phyloP scores from a whole-genome alignment of 2,113 vertebrate genomes.

The Atherinomorus stipes region DNA sequence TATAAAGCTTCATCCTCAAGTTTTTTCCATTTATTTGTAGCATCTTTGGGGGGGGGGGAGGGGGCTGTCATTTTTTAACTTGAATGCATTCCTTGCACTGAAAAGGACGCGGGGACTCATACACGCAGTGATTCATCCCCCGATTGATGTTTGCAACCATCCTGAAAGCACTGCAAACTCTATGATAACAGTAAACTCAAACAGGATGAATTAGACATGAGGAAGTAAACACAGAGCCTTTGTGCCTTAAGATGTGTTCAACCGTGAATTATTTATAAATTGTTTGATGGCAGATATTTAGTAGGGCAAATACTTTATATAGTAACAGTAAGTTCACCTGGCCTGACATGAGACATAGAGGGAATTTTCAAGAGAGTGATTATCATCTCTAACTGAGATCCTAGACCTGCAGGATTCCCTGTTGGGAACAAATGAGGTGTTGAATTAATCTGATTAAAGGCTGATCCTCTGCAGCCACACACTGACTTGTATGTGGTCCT shows the following conservation, averaged over 20 bases:
- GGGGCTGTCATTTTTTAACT: too few relatives aligned
- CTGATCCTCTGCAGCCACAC: neutral
- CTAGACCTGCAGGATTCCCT: neutral
- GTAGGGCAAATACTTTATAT: neutral
- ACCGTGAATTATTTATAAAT: neutral
- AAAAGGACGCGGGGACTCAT: too few relatives aligned
- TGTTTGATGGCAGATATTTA: neutral
- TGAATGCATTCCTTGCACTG: too few relatives aligned
- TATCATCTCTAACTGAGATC: neutral
- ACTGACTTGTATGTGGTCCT: neutral
- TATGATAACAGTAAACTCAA: neutral
- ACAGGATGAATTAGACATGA: neutral
- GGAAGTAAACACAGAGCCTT: neutral
- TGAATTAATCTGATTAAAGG: slow-evolving; percentile 17
- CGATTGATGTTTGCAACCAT: neutral
- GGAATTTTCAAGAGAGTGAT: neutral
- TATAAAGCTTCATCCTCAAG: too few relatives aligned
- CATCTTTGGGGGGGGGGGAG: too few relatives aligned
- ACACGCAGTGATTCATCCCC: too few relatives aligned
- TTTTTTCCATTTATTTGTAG: too few relatives aligned
- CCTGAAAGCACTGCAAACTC: neutral
- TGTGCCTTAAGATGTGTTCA: neutral
- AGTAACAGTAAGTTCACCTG: neutral
- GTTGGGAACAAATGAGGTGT: slow-evolving; percentile 23
- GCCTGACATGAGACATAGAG: neutral